Conservation (phyloP, 2,797 vertebrate genomes). For the Rhincodon typus region DNA sequence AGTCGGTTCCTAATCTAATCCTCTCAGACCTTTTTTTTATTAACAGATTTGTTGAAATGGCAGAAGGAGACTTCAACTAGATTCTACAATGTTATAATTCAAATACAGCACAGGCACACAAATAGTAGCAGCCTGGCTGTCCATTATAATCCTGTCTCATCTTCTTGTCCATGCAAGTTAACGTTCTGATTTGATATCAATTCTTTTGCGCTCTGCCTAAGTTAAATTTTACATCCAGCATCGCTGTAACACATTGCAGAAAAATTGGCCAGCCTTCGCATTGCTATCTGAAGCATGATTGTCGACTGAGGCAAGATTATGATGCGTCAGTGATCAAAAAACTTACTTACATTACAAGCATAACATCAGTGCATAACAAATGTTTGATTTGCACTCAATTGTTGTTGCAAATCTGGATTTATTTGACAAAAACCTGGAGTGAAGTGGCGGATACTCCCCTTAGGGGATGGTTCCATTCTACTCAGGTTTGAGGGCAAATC, state of each 20-base stretch:
- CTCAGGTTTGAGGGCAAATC: background rate
- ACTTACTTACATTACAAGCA: background rate
- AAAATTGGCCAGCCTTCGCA: background rate
- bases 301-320: background rate
- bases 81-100: no score
- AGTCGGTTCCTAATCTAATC: background rate
- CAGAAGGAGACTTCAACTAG: no score
- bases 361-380: background rate
- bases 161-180: no score
- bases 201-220: background rate
- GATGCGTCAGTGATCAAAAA: background rate
- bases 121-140: no score
- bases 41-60: background rate
- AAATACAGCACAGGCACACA: no score
- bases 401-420: background rate
- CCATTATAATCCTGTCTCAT: no score
- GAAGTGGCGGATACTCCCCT: background rate
- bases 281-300: background rate
- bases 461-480: background rate
- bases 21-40: background rate
- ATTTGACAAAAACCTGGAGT: background rate
- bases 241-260: no score
- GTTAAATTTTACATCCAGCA: background rate
- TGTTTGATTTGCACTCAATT: background rate
- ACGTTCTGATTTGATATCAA: background rate